Evolutionary conservation across 2,797 vertebrate genomes (phyloP), one percentile per base, ranked within the genome.

Genomic region (Microtus agrestis): DNA sequence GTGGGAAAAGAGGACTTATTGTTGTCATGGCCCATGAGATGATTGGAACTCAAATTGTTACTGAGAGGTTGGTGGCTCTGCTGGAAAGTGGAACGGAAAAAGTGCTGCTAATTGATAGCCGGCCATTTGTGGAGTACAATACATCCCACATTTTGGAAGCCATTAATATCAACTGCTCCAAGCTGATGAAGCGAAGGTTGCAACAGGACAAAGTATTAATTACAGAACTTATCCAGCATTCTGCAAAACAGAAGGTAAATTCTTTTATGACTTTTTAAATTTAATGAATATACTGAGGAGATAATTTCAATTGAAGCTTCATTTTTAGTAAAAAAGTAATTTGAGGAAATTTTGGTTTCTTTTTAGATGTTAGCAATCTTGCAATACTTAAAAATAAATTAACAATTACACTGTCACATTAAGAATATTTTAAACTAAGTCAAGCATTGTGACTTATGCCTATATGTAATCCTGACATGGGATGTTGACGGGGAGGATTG

Each of bases 131-230:
- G 98, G 99, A 99, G 91, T 99, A 99, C 98, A 99, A 99, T 97
- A 97, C 99, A 0, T 99, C 99, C 12, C 99, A 99, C 98, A 99
- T 99, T 98, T 98, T 99, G 98, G 99, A 99, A 98, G 99, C 99
- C 10, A 98, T 99, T 97, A 99, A 99, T 94, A 99, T 99, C 96
- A 99, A 99, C 99, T 99, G 99, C 98, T 99, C 99, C 98, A 99
- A 99, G 98, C 99, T 99, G 94, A 99, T 99, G 99, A 99, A 99
- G 98, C 98, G 99, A 96, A 98, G 99, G 97, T 98, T 99, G 98
- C 99, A 99, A 98, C 99, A 99, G 98, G 99, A 99, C 98, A 99
- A 99, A 94, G 99, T 99, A 96, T 98, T 99, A 98, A 99, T 99
- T 97, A 97, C 98, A 0, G 99, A 99, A 95, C 99, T 99, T 87